These are phyloP conservation scores for Leptopilina boulardi DNA, from an alignment of 1,140 invertebrate species.

Conservation along the genomic window DNA sequence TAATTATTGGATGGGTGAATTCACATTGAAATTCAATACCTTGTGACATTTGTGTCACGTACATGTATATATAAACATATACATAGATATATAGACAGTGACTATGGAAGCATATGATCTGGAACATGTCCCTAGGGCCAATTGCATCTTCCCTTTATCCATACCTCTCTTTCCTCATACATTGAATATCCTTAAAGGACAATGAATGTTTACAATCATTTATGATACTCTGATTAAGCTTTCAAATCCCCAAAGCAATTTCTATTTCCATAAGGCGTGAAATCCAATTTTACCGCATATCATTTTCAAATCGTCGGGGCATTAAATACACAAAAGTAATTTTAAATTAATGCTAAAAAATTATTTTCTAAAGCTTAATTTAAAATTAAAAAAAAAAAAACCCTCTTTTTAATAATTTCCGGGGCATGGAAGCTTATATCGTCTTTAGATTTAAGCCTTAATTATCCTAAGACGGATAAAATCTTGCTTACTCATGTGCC, in stretches of 20 bases:
- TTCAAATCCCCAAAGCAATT: slow-evolving; percentile 9
- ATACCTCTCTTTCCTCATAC: background rate
- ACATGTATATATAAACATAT: background rate
- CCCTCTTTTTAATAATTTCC: no score
- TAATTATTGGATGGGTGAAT: slow-evolving; percentile 12
- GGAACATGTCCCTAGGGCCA: slow-evolving; percentile 18
- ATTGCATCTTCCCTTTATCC: slow-evolving; percentile 3
- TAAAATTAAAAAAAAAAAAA: background rate
- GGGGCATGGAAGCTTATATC: background rate
- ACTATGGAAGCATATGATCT: background rate
- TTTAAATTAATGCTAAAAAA: background rate
- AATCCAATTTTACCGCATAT: background rate
- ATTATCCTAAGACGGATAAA: slow-evolving; percentile 21
- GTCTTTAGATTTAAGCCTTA: slow-evolving; percentile 7
- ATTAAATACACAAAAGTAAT: background rate
- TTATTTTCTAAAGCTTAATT: background rate
- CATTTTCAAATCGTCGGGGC: background rate
- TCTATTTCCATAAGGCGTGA: slow-evolving; percentile 4
- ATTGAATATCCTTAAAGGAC: slow-evolving; percentile 44
- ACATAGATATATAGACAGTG: background rate
- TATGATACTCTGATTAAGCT: slow-evolving; percentile 24
- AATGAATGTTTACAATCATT: slow-evolving; percentile 13
- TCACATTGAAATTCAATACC: slow-evolving; percentile 17
- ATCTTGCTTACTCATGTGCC: slow-evolving; percentile 29
- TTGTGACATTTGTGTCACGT: slow-evolving; percentile 13